Evolutionary conservation across 2,888 invertebrate species (phyloP).

Genomic region (Fragum fragum): DNA sequence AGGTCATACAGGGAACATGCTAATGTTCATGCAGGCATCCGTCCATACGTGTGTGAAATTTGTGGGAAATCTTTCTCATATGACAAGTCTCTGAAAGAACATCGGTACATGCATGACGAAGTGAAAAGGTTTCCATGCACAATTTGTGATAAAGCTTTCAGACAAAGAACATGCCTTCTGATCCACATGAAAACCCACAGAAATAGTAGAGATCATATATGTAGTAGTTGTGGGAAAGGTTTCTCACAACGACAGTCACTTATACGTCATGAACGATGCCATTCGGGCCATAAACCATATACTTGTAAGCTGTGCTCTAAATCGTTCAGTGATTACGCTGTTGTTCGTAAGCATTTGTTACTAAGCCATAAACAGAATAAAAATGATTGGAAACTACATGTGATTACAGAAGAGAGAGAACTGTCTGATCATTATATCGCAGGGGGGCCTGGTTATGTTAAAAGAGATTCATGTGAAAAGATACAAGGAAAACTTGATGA

Average conservation of each 20-base stretch:
- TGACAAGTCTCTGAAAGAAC: constrained; percentile 81
- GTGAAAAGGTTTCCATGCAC: constrained; percentile 85
- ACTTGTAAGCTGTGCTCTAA: constrained; percentile 85
- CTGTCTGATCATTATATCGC: constrained; percentile 43
- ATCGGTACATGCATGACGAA: constrained; percentile 84
- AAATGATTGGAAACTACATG: constrained; percentile 75
- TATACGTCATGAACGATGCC: constrained; percentile 87
- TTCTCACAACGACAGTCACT: constrained; percentile 87
- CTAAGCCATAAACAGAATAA: constrained; percentile 78
- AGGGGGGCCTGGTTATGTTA: constrained; percentile 50
- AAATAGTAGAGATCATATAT: constrained; percentile 85
- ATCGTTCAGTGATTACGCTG: constrained; percentile 82
- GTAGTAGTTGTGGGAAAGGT: constrained; percentile 86
- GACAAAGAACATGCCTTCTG: constrained; percentile 86
- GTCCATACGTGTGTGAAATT: constrained; percentile 80
- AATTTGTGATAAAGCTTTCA: constrained; percentile 85
- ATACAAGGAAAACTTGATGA: constrained; percentile 5
- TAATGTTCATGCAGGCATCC: constrained; percentile 80
- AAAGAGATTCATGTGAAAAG: constrained; percentile 15
- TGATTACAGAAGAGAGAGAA: constrained; percentile 28
- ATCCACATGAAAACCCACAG: constrained; percentile 87
- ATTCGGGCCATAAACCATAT: constrained; percentile 86
- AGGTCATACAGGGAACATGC: constrained; percentile 80
- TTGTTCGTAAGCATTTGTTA: constrained; percentile 81
- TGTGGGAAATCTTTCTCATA: constrained; percentile 80